These are phyloP conservation scores for Anomalospiza imberbis DNA, from an alignment of 2,797 vertebrate species.

Conservation along the genomic window DNA sequence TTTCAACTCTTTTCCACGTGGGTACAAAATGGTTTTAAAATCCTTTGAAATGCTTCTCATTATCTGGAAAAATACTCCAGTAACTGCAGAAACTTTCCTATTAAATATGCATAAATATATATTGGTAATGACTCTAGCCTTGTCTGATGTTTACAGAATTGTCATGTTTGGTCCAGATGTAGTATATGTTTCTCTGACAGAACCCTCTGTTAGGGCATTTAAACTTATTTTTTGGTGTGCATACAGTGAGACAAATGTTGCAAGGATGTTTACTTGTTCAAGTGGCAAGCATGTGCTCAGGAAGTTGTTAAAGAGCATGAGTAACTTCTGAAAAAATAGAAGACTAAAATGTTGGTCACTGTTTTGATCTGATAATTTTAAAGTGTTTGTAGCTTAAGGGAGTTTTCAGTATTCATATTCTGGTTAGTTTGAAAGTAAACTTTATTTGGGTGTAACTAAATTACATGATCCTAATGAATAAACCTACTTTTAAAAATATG, in stretches of 20 bases:
- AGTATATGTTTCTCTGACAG: background rate
- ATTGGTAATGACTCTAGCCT: background rate
- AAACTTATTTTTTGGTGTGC: background rate
- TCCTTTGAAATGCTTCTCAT: background rate
- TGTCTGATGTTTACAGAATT: background rate
- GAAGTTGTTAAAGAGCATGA: background rate
- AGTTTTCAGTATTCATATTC: background rate
- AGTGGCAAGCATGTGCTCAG: background rate
- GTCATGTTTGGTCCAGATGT: background rate
- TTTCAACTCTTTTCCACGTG: background rate
- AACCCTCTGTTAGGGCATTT: background rate
- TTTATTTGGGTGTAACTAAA: background rate
- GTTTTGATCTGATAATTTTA: conserved; percentile 3
- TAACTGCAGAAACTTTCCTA: background rate
- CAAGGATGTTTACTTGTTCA: background rate
- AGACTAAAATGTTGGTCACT: background rate
- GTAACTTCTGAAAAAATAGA: background rate
- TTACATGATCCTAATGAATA: background rate
- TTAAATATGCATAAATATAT: background rate
- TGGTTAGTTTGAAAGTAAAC: background rate
- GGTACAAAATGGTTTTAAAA: background rate
- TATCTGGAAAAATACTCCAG: background rate
- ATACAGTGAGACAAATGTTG: background rate
- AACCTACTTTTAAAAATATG: background rate
- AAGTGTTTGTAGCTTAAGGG: background rate